A percentile compares a stretch with the other conserved stretches of the same genome.
Conservation (phyloP, 2,113 vertebrate genomes). For the Pionites leucogaster region DNA sequence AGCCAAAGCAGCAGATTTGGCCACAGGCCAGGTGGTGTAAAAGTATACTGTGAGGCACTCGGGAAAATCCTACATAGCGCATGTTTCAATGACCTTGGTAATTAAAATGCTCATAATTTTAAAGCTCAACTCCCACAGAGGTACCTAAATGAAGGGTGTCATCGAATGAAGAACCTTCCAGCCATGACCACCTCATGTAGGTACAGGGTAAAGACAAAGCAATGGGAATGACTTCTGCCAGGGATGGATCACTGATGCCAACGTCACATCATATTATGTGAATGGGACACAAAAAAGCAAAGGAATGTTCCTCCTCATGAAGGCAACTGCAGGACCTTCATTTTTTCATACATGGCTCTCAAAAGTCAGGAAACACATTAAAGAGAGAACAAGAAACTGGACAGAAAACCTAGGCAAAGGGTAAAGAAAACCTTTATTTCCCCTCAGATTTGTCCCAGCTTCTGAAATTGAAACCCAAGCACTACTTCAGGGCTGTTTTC, state of each 20-base stretch:
- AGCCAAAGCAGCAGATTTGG: neutral
- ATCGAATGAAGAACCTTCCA: neutral
- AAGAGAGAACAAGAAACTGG: neutral
- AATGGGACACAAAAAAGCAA: neutral
- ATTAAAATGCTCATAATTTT: neutral
- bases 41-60: neutral
- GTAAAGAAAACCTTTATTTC: neutral
- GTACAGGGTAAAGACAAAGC: neutral
- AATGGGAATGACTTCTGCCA: neutral
- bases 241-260: neutral
- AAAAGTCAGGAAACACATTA: neutral
- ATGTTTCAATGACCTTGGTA: neutral
- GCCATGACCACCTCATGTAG: neutral
- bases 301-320: neutral
- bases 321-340: neutral
- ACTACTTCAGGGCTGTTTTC: neutral
- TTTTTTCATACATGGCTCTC: neutral
- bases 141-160: neutral
- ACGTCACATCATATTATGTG: rapidly evolving
- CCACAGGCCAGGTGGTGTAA: neutral
- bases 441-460: neutral
- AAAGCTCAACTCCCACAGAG: neutral
- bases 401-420: neutral
- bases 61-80: neutral
- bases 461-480: neutral